Evolutionary conservation across 2,797 vertebrate species (phyloP).

Genomic region (Rhynchonycteris naso): DNA sequence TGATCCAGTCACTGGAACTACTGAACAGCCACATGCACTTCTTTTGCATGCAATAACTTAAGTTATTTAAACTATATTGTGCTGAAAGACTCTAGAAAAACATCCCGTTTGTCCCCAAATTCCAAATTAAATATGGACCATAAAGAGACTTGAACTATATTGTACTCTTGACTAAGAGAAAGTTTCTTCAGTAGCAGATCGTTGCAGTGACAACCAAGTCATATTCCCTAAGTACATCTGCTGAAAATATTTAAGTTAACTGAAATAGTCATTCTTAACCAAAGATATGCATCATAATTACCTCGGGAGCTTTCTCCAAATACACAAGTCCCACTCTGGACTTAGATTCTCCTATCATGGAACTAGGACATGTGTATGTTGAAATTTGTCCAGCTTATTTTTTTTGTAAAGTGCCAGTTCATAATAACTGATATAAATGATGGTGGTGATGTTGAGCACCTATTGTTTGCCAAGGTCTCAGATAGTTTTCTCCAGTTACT

Average conservation of each 20-base stretch:
- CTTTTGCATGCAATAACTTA: not conserved
- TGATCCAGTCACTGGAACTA: not conserved
- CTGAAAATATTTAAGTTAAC: conserved; percentile 18
- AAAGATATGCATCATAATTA: not conserved
- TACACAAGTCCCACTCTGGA: not conserved
- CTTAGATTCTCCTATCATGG: not conserved
- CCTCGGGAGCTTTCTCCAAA: not conserved
- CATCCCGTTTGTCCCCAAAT: not conserved
- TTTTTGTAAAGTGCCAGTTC: not conserved
- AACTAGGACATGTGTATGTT: not conserved
- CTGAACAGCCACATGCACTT: not conserved
- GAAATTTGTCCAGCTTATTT: conserved; percentile 10
- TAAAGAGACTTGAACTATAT: not conserved
- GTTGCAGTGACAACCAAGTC: not conserved
- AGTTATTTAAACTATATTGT: not conserved
- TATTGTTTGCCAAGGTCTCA: not conserved
- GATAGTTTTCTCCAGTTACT: not conserved
- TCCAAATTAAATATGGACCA: not conserved
- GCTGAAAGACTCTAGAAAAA: not conserved
- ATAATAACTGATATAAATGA: not conserved
- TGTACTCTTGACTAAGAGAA: not conserved
- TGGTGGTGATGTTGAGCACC: not conserved
- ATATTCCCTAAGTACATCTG: not conserved
- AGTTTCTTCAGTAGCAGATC: not conserved
- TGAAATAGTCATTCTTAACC: not conserved